These are phyloP conservation scores for Spheniscus mendiculus DNA, from an alignment of 2,113 vertebrate species.

Conservation along the genomic window DNA sequence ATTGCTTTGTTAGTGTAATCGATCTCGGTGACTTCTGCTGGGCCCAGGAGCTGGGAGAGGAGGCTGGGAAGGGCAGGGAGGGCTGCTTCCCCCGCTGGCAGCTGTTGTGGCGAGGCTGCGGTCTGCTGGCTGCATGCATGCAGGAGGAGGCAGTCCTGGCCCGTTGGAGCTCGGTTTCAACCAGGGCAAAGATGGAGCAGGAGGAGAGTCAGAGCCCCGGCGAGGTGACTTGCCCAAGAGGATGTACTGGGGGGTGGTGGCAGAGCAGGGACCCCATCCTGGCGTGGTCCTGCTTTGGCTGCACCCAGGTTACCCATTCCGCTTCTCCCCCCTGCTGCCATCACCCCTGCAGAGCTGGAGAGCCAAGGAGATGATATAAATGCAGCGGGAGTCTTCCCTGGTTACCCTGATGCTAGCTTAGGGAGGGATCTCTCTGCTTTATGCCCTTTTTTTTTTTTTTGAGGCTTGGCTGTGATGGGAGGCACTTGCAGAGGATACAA, in stretches of 20 bases:
- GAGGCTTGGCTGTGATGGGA: not conserved
- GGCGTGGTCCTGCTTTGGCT: not conserved
- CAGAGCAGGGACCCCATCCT: not conserved
- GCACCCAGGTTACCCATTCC: not conserved
- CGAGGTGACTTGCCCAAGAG: not conserved
- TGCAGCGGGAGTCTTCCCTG: not conserved
- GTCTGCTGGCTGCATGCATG: fast-evolving
- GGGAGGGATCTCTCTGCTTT: not conserved
- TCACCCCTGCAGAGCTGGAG: not conserved
- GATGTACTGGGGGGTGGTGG: too few species aligned
- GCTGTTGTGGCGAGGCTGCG: fast-evolving
- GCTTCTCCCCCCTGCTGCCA: not conserved
- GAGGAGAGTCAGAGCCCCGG: not conserved
- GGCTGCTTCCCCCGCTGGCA: not conserved
- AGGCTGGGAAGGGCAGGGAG: not conserved
- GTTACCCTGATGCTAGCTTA: fast-evolving
- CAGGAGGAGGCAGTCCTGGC: not conserved
- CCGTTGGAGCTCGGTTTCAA: not conserved
- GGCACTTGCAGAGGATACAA: not conserved
- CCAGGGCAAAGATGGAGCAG: not conserved
- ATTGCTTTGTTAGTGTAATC: conserved; percentile 73
- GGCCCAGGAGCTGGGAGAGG: not conserved
- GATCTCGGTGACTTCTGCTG: conserved; percentile 69
- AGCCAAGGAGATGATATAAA: not conserved
- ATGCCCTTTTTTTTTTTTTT: not conserved